These are phyloP conservation scores for Neodon shergylaensis DNA, from an alignment of 2,113 vertebrate genomes.

Conservation along the genomic window DNA sequence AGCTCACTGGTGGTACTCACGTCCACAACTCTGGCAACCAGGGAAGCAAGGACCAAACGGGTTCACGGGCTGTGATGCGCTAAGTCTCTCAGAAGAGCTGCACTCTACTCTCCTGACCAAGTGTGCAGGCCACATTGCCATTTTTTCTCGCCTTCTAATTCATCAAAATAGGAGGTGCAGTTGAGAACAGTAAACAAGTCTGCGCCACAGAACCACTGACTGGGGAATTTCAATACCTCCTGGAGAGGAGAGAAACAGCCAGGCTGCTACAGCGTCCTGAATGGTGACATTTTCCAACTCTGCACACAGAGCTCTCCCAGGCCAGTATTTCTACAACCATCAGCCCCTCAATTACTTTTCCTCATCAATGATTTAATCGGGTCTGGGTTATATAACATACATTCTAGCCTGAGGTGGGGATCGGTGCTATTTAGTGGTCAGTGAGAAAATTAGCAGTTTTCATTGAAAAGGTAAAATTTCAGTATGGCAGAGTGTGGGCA, in stretches of 20 bases:
- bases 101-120: not conserved
- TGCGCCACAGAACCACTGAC: not conserved
- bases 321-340: not conserved
- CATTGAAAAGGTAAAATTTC: constrained; percentile 20
- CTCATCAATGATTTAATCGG: constrained; percentile 50
- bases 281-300: accelerated
- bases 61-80: not conserved
- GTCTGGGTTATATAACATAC: not conserved
- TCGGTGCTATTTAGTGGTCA: not conserved
- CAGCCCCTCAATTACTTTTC: not conserved
- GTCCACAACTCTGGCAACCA: accelerated
- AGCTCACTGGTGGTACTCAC: not conserved
- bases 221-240: not conserved
- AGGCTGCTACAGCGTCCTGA: accelerated
- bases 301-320: no score
- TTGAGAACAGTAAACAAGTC: not conserved
- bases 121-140: accelerated
- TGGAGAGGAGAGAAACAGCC: not conserved
- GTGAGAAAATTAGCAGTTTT: constrained; percentile 35
- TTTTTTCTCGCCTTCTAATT: not conserved
- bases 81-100: not conserved
- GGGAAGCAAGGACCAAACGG: no score
- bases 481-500: not conserved
- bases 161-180: constrained; percentile 15
- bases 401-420: not conserved